phyloP scores from a whole-genome alignment of 35 echinoderm and acorn worm genomes.

The Nesometra sesokonis region DNA sequence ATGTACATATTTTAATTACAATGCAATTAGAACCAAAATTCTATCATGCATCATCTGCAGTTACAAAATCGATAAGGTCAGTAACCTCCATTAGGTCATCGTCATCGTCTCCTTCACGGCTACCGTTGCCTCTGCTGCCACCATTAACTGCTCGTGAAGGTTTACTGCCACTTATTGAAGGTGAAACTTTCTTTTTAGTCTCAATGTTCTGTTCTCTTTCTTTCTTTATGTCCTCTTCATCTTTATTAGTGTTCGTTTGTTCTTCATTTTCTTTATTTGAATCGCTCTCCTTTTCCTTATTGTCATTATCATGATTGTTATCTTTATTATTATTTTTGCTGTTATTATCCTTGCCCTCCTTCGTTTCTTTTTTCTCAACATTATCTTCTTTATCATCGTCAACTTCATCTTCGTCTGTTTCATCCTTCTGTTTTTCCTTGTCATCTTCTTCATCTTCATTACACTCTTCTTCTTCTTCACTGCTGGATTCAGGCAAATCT shows the following conservation, averaged over 20 bases:
- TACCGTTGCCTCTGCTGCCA: not conserved
- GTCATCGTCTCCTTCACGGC: not conserved
- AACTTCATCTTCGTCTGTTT: not conserved
- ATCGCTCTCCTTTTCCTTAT: not conserved
- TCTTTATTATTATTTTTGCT: not conserved
- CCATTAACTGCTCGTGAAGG: not conserved
- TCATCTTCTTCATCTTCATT: not conserved
- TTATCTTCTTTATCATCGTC: not conserved
- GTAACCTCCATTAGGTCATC: not conserved
- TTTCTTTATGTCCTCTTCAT: not conserved
- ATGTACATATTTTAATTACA: too few species aligned
- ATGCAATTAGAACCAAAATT: too few species aligned
- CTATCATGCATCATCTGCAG: not conserved
- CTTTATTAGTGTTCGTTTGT: not conserved
- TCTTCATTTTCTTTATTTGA: not conserved
- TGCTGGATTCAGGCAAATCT: not conserved
- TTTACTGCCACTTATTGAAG: not conserved
- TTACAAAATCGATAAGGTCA: constrained; percentile 6
- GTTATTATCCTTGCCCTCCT: not conserved
- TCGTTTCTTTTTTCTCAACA: not conserved
- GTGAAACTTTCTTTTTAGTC: not conserved
- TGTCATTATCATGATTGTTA: not conserved
- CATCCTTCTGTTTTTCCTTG: not conserved
- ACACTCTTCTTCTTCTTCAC: not conserved
- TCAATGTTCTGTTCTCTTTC: not conserved